Base-by-base conservation (phyloP, 2,797 vertebrate species). In the Tadarida brasiliensis region DNA sequence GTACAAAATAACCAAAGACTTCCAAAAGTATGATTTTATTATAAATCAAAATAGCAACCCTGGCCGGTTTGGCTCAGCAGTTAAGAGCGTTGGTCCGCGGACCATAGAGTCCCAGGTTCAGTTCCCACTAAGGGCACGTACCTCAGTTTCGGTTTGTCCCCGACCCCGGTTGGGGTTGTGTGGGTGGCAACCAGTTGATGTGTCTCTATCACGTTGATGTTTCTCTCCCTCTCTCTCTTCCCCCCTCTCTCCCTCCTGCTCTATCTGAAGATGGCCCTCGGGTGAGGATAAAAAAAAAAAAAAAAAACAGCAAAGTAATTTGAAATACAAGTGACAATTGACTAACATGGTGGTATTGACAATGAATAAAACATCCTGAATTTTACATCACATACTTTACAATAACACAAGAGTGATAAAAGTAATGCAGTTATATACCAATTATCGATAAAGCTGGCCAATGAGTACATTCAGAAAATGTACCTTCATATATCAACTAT, bases 301-400 rank as follows among this genome's bases (percentile, higher is more conserved):
- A 30, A 12, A 61, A 81, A 74, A 85, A 56, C 17, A 89, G 15
- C 35, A 57, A 92, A 67, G 77, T 56, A 26, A 90, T 95, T 93
- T 93, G 81, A 80, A 81, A 85, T 80, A 90, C n/a, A 80, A 93
- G 35, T 68, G 74, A 93, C 63, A 49, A 22, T 22, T 84, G 54
- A 61, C 19, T 87, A 68, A 24, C 70, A 91, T 39, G 17, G 54
- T 63, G 61, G 8, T 77, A 91, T 4, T 39, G 17, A 76, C 51
- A 90, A 74, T 51, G 11, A 91, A 77, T 26, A 91, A 73, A 44
- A 90, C 76, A 47, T 76, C 30, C 57, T 70, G 28, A 91, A 77
- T 63, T 77, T 71, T 87, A 54, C 1, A 87, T 63, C 17, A 49
- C 20, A 83, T 70, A 83, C 44, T 59, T 77, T 28, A 77, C 68